Base-by-base conservation (phyloP, 1,140 invertebrate genomes). In the Platyscapa corneri region DNA sequence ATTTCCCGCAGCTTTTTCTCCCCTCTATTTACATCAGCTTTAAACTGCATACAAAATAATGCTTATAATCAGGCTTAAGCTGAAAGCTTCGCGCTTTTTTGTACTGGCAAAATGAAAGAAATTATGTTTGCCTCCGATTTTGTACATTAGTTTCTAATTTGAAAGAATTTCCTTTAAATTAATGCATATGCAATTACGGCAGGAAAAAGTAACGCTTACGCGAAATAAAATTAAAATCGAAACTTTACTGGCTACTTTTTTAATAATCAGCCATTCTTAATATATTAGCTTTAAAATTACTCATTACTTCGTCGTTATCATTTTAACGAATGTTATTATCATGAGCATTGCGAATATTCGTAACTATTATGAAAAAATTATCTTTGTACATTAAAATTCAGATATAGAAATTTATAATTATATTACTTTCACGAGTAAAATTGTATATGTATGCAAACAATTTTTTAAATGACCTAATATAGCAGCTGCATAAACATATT, bases 401-500 rank as follows among this genome's bases (percentile, higher is more conserved):
- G 34, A 14, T 14, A 32, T 1, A 70, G 34, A 70, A 39, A 37
- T 37, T 37, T 37, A 70, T 37, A 70, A 37, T 70, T 70, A 37
- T 10, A 32, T 37, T 70, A 39, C 7, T 37, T 70, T 3, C 23
- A 37, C 0, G 8, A 70, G 32, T 20, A 70, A 37, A 18, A 5
- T 3, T 70, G 7, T 70, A 0, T 70, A 34, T 70, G 37, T 70
- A 39, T 20, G 37, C 14, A 16, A 10, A 42, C 70, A 46, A 42
- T 75, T 75, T 14, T 42, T 46, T n/a, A 75, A 46, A 75, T 46
- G 72, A 46, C 39, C 42, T 42, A n/a, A 39, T 75, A 49, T 30
- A 30, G 34, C 75, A 56, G 23, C 30, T 56, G 75, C 75, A 77
- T 77, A 77, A 77, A 56, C 75, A 56, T 77, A 46, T 42, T 77